Conservation (phyloP, 2,888 invertebrate species). For the Cactoblastis cactorum region DNA sequence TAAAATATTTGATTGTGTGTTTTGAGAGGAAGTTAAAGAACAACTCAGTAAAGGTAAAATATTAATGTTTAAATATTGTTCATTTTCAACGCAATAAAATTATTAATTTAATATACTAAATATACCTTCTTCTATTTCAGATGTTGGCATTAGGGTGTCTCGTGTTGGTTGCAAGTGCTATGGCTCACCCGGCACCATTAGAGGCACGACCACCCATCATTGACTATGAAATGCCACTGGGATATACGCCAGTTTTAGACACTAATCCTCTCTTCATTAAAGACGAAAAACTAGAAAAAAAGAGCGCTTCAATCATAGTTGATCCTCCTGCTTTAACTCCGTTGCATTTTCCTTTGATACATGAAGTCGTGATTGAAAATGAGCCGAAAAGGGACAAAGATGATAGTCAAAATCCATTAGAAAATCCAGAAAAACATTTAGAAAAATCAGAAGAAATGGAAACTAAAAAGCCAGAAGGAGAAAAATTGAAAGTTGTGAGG, state of each 20-base stretch:
- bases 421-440: no score
- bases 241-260: neutral
- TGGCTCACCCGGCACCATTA: conserved; percentile 37
- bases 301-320: neutral
- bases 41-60: no score
- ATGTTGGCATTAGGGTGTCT: conserved; percentile 36
- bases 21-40: neutral
- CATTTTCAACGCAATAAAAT: no score
- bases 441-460: neutral
- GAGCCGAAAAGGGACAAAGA: neutral
- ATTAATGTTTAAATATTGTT: no score
- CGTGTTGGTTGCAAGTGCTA: conserved; percentile 33
- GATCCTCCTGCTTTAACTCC: neutral
- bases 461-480: neutral
- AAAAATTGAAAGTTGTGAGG: neutral
- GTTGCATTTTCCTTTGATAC: neutral
- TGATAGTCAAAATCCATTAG: neutral
- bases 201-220: neutral
- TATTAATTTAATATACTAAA: no score
- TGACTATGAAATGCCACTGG: neutral
- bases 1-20: neutral
- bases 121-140: conserved; percentile 36
- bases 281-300: conserved; percentile 11
- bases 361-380: neutral
- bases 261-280: neutral